These are phyloP conservation scores for Julus scanicus DNA, from an alignment of 2,888 invertebrate genomes.

Conservation along the genomic window DNA sequence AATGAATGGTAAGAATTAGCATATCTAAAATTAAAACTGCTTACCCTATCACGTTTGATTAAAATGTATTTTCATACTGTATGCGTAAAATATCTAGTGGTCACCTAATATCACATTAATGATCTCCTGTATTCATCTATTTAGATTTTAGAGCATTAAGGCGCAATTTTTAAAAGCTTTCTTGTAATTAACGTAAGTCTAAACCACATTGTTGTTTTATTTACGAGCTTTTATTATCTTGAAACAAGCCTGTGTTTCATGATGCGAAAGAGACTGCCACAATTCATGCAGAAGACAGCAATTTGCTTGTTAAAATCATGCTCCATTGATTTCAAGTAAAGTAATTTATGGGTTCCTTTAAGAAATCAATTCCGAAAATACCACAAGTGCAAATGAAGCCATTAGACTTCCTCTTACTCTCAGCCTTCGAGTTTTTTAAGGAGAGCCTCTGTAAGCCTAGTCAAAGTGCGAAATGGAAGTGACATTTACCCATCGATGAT, in stretches of 20 bases:
- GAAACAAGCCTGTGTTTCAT: neutral
- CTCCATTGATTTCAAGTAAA: neutral
- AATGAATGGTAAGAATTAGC: too few species aligned
- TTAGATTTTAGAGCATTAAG: neutral
- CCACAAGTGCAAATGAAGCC: conserved; percentile 17
- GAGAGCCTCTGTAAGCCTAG: neutral
- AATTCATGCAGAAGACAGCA: neutral
- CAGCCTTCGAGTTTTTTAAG: neutral
- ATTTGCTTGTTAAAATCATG: neutral
- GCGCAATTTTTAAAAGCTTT: neutral
- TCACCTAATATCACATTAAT: too few species aligned
- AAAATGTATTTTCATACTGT: too few species aligned
- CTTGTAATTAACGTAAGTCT: neutral
- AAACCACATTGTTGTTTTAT: neutral
- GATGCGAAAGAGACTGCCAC: neutral
- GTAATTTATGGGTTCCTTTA: neutral
- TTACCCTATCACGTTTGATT: too few species aligned
- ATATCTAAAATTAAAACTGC: too few species aligned
- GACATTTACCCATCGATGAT: neutral
- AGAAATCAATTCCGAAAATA: conserved; percentile 28
- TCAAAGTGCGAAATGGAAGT: neutral
- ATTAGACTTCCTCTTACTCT: neutral
- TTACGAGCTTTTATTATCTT: neutral
- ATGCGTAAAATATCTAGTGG: too few species aligned
- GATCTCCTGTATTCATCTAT: too few species aligned